Percentiles rank a stretch among this genome's conserved stretches.
These are phyloP conservation scores for Nyctibius bracteatus DNA, from an alignment of 2,113 vertebrate genomes.

Conservation along the genomic window DNA sequence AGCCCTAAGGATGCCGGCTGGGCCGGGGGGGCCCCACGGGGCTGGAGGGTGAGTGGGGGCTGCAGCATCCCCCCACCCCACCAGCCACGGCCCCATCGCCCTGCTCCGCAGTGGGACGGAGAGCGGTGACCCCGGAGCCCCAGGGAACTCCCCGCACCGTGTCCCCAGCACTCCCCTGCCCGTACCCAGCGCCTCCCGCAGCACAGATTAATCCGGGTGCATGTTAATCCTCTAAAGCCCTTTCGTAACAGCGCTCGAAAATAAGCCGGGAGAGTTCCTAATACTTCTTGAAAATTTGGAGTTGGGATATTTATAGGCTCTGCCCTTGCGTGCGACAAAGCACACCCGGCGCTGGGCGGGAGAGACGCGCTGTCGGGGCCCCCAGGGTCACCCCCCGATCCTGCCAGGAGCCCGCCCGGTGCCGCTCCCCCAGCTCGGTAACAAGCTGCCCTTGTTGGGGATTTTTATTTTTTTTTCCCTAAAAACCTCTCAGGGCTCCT, in stretches of 20 bases:
- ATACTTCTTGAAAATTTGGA: conserved; percentile 38
- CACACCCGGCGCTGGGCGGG: accelerated
- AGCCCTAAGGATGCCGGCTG: neutral
- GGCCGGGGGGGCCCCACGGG: neutral
- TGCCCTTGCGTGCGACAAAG: neutral
- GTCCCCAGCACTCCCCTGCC: neutral
- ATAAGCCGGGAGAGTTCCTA: conserved; percentile 58
- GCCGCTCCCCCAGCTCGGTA: neutral
- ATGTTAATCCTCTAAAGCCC: conserved; percentile 57
- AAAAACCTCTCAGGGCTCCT: neutral
- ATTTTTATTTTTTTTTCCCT: neutral
- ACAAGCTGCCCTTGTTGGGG: conserved; percentile 28
- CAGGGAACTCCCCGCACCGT: neutral
- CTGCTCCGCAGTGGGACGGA: accelerated
- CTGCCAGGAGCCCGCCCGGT: neutral
- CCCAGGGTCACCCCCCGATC: neutral
- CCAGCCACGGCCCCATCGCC: neutral
- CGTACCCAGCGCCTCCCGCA: neutral
- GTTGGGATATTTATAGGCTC: conserved; percentile 40
- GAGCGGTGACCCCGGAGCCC: neutral
- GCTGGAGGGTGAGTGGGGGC: accelerated
- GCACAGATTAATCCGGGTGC: conserved; percentile 3
- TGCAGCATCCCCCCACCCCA: no score
- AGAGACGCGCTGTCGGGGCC: neutral
- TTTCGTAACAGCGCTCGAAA: conserved; percentile 56